Base-by-base conservation (phyloP, 2,888 invertebrate genomes). In the Caenorhabditis japonica region DNA sequence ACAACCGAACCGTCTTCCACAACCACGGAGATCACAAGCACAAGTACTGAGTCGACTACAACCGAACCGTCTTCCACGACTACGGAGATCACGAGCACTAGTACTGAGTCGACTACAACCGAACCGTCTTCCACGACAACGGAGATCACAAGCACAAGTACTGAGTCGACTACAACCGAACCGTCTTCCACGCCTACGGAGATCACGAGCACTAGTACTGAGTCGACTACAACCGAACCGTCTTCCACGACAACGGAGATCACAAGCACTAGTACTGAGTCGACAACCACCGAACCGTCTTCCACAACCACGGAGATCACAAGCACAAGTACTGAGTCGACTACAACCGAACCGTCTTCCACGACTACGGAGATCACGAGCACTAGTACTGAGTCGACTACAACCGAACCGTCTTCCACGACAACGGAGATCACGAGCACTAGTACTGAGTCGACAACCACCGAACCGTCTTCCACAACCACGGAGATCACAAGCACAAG, bases 61-160 rank as follows among this genome's bases (percentile, higher is more conserved):
- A 30, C 30, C 30, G 30, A 30, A 30, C 5, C 30, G 30, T 7
- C 30, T 41, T 21, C 41, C 19, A 36, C 55, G 15, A 41, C 41
- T 15, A 41, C 41, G 4, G 41, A 5, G 3, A 15, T 19, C 4
- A 17, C 41, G 19, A 41, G 41, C 41, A 41, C 41, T 12, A 17
- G 17, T 17, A 41, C 41, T 41, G 55, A n/a, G 12, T n/a, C 36
- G 4, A 25, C 41, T 3, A 15, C 17, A 4, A 41, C 19, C 5
- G 15, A 13, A 17, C 15, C 41, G 7, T 8, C 7, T 4, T 17
- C 41, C 5, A 41, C 41, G 19, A 30, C 30, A 30, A 41, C 41
- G 15, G 41, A 5, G 7, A 15, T 19, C 4, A 17, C 41, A 15
- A 41, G 41, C 39, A 66, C 66, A 4, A 72, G 75, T 23, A 56